phyloP scores from a whole-genome alignment of 2,113 vertebrate genomes.

The Nibea coibor region DNA sequence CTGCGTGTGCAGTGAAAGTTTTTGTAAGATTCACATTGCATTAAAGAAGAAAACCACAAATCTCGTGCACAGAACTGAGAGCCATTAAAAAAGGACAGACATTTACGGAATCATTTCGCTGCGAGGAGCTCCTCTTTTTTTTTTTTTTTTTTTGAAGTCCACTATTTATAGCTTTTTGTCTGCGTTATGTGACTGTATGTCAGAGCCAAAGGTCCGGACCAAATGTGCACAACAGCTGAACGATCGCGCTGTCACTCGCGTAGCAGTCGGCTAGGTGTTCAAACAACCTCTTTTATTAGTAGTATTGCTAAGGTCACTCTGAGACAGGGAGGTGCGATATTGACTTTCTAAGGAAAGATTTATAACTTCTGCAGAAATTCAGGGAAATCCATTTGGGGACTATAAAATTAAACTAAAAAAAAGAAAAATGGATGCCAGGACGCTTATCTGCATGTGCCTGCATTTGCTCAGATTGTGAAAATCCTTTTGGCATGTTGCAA shows the following conservation, averaged over 20 bases:
- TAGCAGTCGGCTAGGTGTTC: not conserved
- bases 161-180: not conserved
- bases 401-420: not conserved
- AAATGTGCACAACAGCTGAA: not conserved
- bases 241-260: not conserved
- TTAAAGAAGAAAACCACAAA: slow-evolving; percentile 1
- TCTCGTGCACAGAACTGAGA: not conserved
- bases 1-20: slow-evolving; percentile 47
- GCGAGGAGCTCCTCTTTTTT: not conserved
- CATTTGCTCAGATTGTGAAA: not conserved
- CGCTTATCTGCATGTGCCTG: not conserved
- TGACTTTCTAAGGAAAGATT: not conserved
- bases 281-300: not conserved
- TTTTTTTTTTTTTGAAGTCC: not conserved
- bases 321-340: not conserved
- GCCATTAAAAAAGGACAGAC: not conserved
- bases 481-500: not conserved
- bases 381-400: too few relatives aligned
- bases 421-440: not conserved
- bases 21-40: slow-evolving; percentile 22
- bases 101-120: not conserved
- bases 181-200: not conserved
- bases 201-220: not conserved
- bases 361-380: not conserved
- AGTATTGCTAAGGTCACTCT: not conserved